These are phyloP conservation scores for Pogonophryne albipinna DNA, from an alignment of 2,797 vertebrate genomes.

Conservation along the genomic window DNA sequence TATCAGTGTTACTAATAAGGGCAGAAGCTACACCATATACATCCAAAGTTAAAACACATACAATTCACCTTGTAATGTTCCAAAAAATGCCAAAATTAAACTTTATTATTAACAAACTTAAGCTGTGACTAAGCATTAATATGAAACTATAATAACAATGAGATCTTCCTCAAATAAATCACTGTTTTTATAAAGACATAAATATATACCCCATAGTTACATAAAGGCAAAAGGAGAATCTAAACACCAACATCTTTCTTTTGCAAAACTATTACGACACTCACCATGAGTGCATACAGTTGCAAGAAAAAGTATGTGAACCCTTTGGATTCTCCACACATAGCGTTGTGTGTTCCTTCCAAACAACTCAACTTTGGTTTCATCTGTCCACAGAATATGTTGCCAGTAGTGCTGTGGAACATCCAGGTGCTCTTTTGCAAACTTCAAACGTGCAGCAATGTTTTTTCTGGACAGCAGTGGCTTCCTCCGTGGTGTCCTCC, in stretches of 20 bases:
- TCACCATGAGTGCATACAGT: conserved; percentile 13
- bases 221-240: conserved; percentile 13
- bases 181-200: background rate
- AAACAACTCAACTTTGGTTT: too few species aligned
- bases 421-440: too few species aligned
- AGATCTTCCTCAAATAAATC: background rate
- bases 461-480: too few species aligned
- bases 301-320: too few species aligned
- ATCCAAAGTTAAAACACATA: background rate
- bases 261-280: conserved; percentile 13
- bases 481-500: too few species aligned
- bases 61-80: background rate
- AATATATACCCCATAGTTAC: background rate
- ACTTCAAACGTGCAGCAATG: too few species aligned
- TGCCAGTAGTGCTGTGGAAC: too few species aligned
- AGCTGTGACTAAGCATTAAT: background rate
- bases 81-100: background rate
- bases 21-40: background rate
- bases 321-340: too few species aligned
- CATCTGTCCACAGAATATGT: too few species aligned
- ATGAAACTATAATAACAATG: background rate
- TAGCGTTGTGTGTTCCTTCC: too few species aligned
- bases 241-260: conserved; percentile 5
- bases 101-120: background rate
- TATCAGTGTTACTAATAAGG: background rate